Evolutionary conservation across 2,797 vertebrate genomes (phyloP), one percentile per base, ranked within the genome.

Genomic region (Sitta carolinensis): DNA sequence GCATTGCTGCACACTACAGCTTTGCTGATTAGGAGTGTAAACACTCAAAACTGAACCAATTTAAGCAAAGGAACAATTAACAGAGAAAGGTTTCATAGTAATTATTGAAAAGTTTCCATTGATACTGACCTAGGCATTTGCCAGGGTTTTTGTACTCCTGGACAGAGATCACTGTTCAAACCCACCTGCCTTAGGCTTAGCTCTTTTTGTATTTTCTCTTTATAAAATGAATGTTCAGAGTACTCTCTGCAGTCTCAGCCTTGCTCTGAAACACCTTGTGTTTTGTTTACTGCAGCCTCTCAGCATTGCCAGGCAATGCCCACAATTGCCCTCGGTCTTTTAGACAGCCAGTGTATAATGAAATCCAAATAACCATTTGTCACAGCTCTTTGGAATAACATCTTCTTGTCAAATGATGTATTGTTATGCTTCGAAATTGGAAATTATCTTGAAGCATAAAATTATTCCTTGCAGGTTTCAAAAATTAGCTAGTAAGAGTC

Each of bases 301-400:
- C 36, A 25, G 55, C 32, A 5, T 13, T n/a, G 51, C 75, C 32
- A 52, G 55, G 38, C 48, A 83, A 42, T 8, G 17, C 38, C 52
- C 40, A 32, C 27, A 38, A 21, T 12, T 42, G 18, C 58, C 47
- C 26, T 43, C 0, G 0, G 6, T 36, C n/a, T 40, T 61, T 51
- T 47, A 19, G 21, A 32, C 17, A 36, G 43, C 15, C 23, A 42
- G 18, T 27, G 36, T 29, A 8, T 18, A 61, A 57, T 10, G 13
- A 90, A 83, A 85, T 76, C 47, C 61, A 82, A 73, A 20, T 5
- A 48, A 48, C 22, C 6, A 16, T 40, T 87, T 87, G 63, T 52
- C 54, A 68, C 7, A 8, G 34, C 43, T 81, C 64, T 57, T 52
- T 47, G 61, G 36, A 87, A 43, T 40, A 25, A 43, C 21, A 67